These are phyloP conservation scores for Paedocypris micromegethes DNA, from an alignment of 2,797 vertebrate genomes.

Conservation along the genomic window DNA sequence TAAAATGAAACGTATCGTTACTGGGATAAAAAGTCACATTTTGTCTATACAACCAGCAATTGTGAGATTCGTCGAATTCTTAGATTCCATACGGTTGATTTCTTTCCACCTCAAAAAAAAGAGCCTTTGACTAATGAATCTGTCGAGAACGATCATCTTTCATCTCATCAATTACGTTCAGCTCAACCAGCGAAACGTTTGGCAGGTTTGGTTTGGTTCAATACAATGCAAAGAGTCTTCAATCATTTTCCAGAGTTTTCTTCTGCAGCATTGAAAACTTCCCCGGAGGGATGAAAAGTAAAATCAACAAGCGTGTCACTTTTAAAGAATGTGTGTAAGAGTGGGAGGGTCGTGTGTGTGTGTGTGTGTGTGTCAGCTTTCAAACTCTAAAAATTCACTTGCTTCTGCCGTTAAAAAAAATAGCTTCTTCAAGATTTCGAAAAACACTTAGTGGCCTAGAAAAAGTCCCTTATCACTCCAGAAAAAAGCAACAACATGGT, in stretches of 20 bases:
- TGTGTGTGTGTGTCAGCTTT: not conserved
- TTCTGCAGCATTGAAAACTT: conserved; percentile 7
- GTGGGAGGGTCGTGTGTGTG: conserved; percentile 34
- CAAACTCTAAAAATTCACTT: too few species aligned
- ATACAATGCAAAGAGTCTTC: conserved; percentile 16
- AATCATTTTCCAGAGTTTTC: conserved; percentile 8
- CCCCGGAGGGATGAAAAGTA: conserved; percentile 8
- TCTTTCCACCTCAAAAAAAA: too few species aligned
- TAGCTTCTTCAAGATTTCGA: too few species aligned
- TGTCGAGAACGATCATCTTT: not conserved
- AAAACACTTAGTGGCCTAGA: too few species aligned
- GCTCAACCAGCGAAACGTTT: not conserved
- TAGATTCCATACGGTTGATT: too few species aligned
- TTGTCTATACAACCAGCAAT: too few species aligned
- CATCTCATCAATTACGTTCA: not conserved
- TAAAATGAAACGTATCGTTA: too few species aligned
- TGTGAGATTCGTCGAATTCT: too few species aligned
- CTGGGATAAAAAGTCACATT: too few species aligned
- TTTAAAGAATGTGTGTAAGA: conserved; percentile 13
- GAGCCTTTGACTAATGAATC: not conserved
- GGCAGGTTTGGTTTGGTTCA: conserved; percentile 12
- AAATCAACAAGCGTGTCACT: conserved; percentile 28
- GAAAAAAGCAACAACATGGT: too few species aligned
- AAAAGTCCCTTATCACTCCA: too few species aligned
- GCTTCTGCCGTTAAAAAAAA: too few species aligned